Base-by-base conservation (phyloP, 1,140 invertebrate genomes). In the Listronotus bonariensis region DNA sequence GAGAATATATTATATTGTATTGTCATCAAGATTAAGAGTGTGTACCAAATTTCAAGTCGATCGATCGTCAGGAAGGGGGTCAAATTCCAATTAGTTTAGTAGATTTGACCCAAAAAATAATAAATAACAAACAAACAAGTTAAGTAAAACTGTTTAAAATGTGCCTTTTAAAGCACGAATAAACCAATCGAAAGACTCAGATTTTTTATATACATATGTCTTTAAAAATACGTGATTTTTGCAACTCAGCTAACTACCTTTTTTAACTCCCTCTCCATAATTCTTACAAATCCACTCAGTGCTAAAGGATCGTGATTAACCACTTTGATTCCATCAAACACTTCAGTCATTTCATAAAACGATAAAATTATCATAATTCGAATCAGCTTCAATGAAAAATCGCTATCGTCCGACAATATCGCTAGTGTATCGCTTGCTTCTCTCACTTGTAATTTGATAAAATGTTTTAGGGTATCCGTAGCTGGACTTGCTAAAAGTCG, bases 181-280 rank as follows among this genome's bases (percentile, higher is more conserved):
- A n/a, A n/a, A n/a, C n/a, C n/a, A n/a, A n/a, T n/a, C n/a, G n/a
- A n/a, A n/a, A n/a, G n/a, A n/a, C n/a, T n/a, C n/a, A n/a, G n/a
- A n/a, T n/a, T n/a, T n/a, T n/a, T n/a, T n/a, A n/a, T n/a, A n/a
- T n/a, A n/a, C n/a, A n/a, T n/a, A n/a, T n/a, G n/a, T n/a, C n/a
- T n/a, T n/a, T n/a, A n/a, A n/a, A n/a, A n/a, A n/a, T n/a, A n/a
- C n/a, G n/a, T n/a, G n/a, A n/a, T n/a, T n/a, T n/a, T n/a, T n/a
- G n/a, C n/a, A n/a, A n/a, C n/a, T n/a, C n/a, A n/a, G n/a, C 17
- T 60, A 61, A n/a, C 57, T 59, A 66, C 64, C 26, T 60, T 66
- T 66, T 34, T 40, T 66, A 59, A 31, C 36, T 66, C 56, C 12
- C 41, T 52, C 14, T 66, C 64, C 8, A 66, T 20, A 15, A 66